Evolutionary conservation across 1,140 invertebrate genomes (phyloP).

Genomic region (Zophobas morio): DNA sequence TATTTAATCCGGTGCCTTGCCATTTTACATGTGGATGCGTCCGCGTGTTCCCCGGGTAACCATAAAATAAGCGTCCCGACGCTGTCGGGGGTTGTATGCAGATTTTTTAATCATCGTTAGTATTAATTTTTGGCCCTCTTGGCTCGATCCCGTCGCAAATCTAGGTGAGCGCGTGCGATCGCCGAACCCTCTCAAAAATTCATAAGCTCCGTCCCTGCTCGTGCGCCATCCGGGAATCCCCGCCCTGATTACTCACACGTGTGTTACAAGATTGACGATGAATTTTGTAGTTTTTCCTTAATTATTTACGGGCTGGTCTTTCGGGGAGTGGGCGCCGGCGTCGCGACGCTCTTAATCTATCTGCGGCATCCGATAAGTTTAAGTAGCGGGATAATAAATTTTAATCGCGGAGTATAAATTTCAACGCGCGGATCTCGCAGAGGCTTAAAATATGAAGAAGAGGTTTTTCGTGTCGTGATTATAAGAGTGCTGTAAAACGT

Average conservation of each 20-base stretch:
- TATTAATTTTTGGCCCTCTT: constrained; percentile 55
- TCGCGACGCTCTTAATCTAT: constrained; percentile 31
- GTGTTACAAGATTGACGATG: constrained; percentile 42
- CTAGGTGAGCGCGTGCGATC: background rate
- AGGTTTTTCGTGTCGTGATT: constrained; percentile 49
- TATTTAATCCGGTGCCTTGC: constrained; percentile 53
- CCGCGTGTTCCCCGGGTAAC: constrained; percentile 52
- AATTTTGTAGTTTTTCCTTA: constrained; percentile 48
- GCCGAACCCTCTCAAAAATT: constrained; percentile 43
- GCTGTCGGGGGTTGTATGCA: constrained; percentile 53
- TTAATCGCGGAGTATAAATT: constrained; percentile 32
- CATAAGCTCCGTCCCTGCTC: constrained; percentile 18
- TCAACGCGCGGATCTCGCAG: constrained; percentile 15
- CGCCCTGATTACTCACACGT: constrained; percentile 42
- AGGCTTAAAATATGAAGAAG: constrained; percentile 39
- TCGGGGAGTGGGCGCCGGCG: constrained; percentile 6
- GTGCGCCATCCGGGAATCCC: constrained; percentile 29
- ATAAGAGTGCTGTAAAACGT: constrained; percentile 48
- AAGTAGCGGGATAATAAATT: constrained; percentile 34
- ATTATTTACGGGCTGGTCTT: constrained; percentile 40
- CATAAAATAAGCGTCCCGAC: constrained; percentile 56
- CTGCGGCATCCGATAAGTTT: constrained; percentile 25
- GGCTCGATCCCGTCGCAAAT: constrained; percentile 21
- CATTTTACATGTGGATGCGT: constrained; percentile 57
- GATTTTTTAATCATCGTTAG: constrained; percentile 61